These are phyloP conservation scores for Graptemys geographica DNA, from an alignment of 2,797 vertebrate species.

Conservation along the genomic window DNA sequence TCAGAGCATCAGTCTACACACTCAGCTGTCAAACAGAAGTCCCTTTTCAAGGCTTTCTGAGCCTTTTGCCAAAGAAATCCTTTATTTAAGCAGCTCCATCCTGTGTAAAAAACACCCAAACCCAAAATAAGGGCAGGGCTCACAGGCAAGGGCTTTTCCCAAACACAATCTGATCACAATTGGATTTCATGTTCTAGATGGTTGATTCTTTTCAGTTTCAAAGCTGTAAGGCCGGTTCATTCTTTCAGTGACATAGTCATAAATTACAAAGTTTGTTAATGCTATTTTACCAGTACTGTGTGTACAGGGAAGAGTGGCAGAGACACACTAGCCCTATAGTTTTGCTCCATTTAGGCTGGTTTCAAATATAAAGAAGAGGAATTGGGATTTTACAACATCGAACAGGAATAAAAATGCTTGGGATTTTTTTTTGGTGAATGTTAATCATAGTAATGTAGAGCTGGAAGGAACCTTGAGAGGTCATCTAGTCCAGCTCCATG, in stretches of 20 bases:
- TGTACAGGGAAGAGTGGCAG: background rate
- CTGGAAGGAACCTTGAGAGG: background rate
- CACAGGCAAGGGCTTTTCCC: too few relatives aligned
- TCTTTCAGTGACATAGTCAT: background rate
- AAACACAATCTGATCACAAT: background rate
- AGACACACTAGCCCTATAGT: background rate
- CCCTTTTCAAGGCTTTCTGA: conserved; percentile 52
- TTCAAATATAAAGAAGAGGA: background rate
- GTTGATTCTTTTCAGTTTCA: conserved; percentile 2
- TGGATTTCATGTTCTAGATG: conserved; percentile 1
- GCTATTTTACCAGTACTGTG: background rate
- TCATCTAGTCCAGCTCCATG: background rate
- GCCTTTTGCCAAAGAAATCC: conserved; percentile 43
- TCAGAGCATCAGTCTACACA: background rate
- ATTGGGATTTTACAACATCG: background rate
- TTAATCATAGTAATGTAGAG: background rate
- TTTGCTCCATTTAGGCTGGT: background rate
- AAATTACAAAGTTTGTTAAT: background rate
- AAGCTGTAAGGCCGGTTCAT: background rate
- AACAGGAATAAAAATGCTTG: background rate
- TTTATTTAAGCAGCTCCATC: conserved; percentile 1
- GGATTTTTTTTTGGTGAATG: background rate
- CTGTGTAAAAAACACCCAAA: background rate
- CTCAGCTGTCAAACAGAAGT: conserved; percentile 48
- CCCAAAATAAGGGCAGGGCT: background rate